A percentile compares a stretch with the other conserved stretches of the same genome.
phyloP scores from a whole-genome alignment of 35 echinoderm and acorn worm genomes.

The Holothuria glaberrima region DNA sequence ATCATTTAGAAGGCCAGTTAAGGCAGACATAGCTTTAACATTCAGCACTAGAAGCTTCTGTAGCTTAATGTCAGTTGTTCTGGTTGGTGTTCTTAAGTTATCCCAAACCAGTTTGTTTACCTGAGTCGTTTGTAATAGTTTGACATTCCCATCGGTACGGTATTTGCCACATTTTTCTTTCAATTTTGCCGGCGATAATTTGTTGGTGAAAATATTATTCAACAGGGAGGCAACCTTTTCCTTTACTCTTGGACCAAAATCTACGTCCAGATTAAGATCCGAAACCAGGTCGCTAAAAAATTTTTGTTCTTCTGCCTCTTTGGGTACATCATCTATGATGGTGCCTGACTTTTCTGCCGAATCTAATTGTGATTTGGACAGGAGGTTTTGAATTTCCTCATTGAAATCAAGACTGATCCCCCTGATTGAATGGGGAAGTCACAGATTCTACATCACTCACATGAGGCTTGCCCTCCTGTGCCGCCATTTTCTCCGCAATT shows the following conservation, averaged over 20 bases:
- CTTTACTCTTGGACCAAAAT: neutral
- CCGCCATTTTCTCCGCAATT: neutral
- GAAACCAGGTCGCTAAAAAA: neutral
- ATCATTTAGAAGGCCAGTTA: constrained; percentile 18
- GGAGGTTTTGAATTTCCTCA: constrained; percentile 4
- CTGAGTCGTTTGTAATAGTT: constrained; percentile 25
- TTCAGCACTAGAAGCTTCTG: neutral
- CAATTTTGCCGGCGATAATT: constrained; percentile 16
- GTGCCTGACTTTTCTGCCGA: neutral
- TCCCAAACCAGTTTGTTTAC: constrained; percentile 7
- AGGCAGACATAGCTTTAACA: constrained; percentile 2
- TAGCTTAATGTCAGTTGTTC: constrained; percentile 7
- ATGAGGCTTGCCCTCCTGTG: neutral
- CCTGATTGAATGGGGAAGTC: neutral
- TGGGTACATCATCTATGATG: neutral
- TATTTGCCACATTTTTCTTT: constrained; percentile 27
- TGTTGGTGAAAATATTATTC: too few species aligned
- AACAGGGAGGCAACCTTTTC: too few species aligned
- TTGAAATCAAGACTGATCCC: neutral
- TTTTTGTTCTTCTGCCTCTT: neutral
- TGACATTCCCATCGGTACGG: constrained; percentile 8
- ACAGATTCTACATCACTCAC: constrained; percentile 23
- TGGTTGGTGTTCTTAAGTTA: neutral
- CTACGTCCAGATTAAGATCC: constrained; percentile 1
- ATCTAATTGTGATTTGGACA: constrained; percentile 1